Evolutionary conservation across 2,113 vertebrate species (phyloP), one percentile per base, ranked within the genome.

Genomic region (Nanorana parkeri): DNA sequence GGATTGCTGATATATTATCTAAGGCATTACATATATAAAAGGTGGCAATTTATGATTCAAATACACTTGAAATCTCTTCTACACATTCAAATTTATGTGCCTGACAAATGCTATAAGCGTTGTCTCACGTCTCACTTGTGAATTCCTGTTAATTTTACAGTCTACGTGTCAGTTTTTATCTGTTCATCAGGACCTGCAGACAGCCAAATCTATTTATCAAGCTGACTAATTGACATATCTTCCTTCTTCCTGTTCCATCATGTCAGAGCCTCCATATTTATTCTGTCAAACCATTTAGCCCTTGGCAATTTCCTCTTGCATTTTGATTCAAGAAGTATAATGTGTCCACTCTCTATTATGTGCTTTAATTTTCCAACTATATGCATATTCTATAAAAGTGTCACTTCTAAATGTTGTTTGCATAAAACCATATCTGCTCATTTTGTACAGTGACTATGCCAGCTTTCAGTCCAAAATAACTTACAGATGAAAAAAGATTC

Each of bases 141-240:
- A 20, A 56, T 72, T 15, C 26, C 13, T 58, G 20, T 73, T 7
- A 73, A 55, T 73, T 54, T 20, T 58, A 28, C 54, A 32, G 54
- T 73, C 69, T 74, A 24, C 28, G 21, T 74, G 56, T 60, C 55
- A 41, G 11, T 54, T 23, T 74, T 58, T 74, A 23, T 60, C 20
- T 74, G 28, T 60, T 74, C 72, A 74, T 60, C 54, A 74, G 21
- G 72, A 74, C 36, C 1, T n/a, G 54, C 72, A 60, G 54, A 74
- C 71, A 74, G 72, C 23, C 55, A 60, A n/a, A 29, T 74, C 72
- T 74, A 5, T 74, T 74, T 74, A 56, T 60, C 72, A 74, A 36
- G 26, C 55, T 60, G 2, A n/a, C 72, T 74, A 74, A 74, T 74
- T 60, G 72, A 74, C 72, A 74, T 60, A 20, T 74, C 55, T 74